These are phyloP conservation scores for Drosophila affinis DNA, from an alignment of 2,888 invertebrate genomes.

Conservation along the genomic window DNA sequence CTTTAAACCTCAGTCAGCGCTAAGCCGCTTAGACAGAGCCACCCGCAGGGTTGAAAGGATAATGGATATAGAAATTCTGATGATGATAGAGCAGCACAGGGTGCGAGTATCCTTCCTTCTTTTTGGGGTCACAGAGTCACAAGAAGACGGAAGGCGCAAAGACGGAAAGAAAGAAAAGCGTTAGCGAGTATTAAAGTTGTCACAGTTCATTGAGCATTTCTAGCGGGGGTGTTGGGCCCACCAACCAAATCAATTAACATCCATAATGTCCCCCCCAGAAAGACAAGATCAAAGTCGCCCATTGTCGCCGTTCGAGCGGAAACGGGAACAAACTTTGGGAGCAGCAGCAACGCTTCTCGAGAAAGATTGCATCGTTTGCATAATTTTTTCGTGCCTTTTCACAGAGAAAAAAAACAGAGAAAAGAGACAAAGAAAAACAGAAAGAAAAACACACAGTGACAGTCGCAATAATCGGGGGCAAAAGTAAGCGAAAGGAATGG, in stretches of 20 bases:
- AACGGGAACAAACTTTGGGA: constrained; percentile 33
- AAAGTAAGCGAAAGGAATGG: constrained; percentile 13
- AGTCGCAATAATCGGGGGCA: constrained; percentile 31
- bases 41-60: constrained; percentile 43
- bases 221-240: not conserved
- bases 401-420: constrained; percentile 30
- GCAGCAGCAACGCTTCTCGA: not conserved
- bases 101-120: not conserved
- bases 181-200: constrained; percentile 16
- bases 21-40: constrained; percentile 47
- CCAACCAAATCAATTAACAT: constrained; percentile 55
- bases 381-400: constrained; percentile 39
- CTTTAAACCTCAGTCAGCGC: constrained; percentile 35
- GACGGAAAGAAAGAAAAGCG: not conserved
- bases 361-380: constrained; percentile 50
- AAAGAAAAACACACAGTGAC: constrained; percentile 16
- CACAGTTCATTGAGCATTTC: constrained; percentile 8
- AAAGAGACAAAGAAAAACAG: constrained; percentile 29
- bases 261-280: constrained; percentile 15
- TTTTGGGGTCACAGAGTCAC: not conserved
- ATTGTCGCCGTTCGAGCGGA: constrained; percentile 40
- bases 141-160: not conserved
- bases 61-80: constrained; percentile 12
- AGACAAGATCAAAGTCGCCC: constrained; percentile 58
- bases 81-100: constrained; percentile 24